These are phyloP conservation scores for Enteromius trimaculatus DNA, from an alignment of 2,797 vertebrate genomes.

Conservation along the genomic window DNA sequence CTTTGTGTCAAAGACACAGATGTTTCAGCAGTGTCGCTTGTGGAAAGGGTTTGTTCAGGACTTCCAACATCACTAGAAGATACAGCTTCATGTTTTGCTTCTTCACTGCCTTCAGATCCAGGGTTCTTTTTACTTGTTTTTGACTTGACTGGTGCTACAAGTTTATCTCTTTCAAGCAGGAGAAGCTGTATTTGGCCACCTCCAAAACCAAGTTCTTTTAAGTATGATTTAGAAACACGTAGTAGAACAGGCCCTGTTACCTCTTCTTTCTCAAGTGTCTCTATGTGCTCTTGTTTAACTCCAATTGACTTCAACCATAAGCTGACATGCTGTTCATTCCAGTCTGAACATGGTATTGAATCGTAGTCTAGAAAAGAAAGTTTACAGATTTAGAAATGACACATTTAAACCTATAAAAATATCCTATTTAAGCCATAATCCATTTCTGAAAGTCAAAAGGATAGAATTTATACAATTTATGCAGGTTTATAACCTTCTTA, in stretches of 20 bases:
- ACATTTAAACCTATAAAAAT: no score
- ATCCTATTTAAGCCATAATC: no score
- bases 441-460: no score
- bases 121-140: not conserved
- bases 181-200: constrained; percentile 31
- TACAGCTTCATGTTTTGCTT: not conserved
- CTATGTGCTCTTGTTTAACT: not conserved
- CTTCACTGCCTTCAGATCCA: not conserved
- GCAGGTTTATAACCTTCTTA: no score
- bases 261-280: constrained; percentile 3
- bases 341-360: constrained; percentile 4
- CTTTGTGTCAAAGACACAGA: not conserved
- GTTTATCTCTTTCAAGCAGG: constrained; percentile 9
- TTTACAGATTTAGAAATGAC: no score
- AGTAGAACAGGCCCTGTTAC: constrained; percentile 21
- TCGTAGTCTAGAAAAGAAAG: not conserved
- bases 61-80: not conserved
- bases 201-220: not conserved
- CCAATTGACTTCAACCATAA: not conserved
- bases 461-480: no score
- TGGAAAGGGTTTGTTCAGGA: not conserved
- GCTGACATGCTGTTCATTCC: not conserved
- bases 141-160: not conserved
- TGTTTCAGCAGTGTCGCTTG: not conserved
- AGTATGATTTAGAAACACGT: not conserved